A percentile compares a stretch with the other conserved stretches of the same genome.
Evolutionary conservation across 2,113 vertebrate genomes (phyloP).

Genomic region (Gavia stellata): DNA sequence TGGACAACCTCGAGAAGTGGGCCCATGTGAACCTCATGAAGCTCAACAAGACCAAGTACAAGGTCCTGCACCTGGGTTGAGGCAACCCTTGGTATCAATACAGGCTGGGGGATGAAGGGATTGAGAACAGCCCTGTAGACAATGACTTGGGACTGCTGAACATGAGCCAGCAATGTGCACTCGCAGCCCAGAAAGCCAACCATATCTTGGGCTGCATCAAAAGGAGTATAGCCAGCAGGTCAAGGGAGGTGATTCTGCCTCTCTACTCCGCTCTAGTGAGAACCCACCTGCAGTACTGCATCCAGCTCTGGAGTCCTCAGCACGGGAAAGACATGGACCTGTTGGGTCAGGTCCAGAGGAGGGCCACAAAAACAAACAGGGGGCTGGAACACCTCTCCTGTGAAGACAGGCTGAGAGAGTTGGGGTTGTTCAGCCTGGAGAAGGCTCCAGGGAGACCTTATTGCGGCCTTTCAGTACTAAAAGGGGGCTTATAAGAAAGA

Average conservation of each 20-base stretch:
- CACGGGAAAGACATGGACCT: background rate
- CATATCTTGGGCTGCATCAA: background rate
- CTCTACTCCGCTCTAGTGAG: background rate
- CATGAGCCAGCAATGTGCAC: background rate
- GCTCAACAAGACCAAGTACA: background rate
- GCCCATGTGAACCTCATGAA: background rate
- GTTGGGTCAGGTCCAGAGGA: background rate
- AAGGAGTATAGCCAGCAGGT: background rate
- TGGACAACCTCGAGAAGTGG: background rate
- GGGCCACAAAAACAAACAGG: background rate
- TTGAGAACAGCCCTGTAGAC: no score
- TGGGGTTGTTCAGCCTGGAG: background rate
- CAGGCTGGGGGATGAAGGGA: no score
- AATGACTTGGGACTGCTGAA: background rate
- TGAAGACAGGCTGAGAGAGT: background rate
- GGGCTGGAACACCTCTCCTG: background rate
- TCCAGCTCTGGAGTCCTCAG: background rate
- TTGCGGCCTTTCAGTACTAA: no score
- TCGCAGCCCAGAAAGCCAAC: background rate
- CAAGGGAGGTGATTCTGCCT: background rate
- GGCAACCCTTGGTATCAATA: background rate
- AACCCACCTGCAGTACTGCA: background rate
- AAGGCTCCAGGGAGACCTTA: background rate
- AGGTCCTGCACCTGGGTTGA: background rate
- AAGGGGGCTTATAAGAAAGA: background rate